A percentile compares a stretch with the other conserved stretches of the same genome.
Conservation (phyloP, 2,113 vertebrate species). For the Etia nguti region DNA sequence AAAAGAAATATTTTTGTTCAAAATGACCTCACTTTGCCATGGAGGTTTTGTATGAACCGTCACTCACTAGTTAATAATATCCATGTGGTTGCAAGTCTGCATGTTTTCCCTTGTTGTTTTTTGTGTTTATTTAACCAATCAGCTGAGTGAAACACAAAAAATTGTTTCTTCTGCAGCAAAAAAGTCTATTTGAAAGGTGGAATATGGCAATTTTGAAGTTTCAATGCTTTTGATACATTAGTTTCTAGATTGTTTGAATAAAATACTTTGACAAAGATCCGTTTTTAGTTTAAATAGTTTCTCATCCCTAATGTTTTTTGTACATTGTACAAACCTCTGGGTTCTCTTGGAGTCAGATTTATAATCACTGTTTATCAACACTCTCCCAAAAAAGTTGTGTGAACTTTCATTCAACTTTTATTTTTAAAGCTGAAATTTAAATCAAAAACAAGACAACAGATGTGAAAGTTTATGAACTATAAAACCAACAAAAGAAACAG, state of each 20-base stretch:
- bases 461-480: constrained; percentile 12
- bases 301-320: background rate
- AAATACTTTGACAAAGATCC: background rate
- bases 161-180: background rate
- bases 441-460: background rate
- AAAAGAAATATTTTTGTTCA: background rate
- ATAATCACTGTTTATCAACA: background rate
- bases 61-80: background rate
- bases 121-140: background rate
- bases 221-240: background rate
- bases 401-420: constrained; percentile 1
- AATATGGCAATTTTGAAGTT: background rate
- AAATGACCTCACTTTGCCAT: background rate
- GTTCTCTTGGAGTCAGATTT: background rate
- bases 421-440: constrained; percentile 30
- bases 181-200: background rate
- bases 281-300: background rate
- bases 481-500: constrained; percentile 55
- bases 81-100: background rate
- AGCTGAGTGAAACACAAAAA: background rate
- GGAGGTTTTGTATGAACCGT: background rate
- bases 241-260: background rate
- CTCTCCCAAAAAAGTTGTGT: background rate
- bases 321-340: background rate
- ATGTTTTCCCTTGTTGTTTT: background rate